phyloP scores from a whole-genome alignment of 2,113 vertebrate genomes.

The Cavia aperea region DNA sequence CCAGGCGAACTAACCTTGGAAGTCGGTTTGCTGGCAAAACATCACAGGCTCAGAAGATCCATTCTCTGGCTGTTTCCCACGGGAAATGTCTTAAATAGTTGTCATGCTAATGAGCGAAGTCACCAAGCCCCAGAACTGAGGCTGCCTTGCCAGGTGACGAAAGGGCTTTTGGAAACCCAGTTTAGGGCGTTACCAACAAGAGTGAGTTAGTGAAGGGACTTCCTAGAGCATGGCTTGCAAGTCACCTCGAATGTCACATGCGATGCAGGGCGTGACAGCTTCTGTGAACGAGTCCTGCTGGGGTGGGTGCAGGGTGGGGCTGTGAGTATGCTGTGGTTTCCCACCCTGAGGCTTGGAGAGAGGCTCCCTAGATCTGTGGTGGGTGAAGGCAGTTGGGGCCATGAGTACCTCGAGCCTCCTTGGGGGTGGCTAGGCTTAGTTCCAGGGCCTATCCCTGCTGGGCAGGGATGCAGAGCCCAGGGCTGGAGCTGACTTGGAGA shows the following conservation, averaged over 20 bases:
- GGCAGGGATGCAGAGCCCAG: neutral
- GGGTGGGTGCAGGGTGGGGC: neutral
- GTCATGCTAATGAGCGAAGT: neutral
- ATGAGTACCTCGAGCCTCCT: neutral
- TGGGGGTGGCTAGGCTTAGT: neutral
- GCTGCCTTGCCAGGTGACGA: neutral
- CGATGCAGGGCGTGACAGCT: neutral
- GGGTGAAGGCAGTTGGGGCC: neutral
- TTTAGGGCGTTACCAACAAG: neutral
- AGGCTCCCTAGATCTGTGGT: neutral
- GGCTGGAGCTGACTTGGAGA: neutral
- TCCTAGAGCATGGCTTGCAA: neutral
- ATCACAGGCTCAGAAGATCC: neutral
- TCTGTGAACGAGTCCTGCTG: neutral
- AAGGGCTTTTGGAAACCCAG: neutral
- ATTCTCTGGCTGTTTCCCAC: neutral
- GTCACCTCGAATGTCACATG: accelerated
- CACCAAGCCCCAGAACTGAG: neutral
- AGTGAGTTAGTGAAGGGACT: no score
- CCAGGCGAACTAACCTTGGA: neutral
- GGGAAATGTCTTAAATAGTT: neutral
- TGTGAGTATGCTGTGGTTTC: neutral
- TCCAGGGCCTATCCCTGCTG: neutral
- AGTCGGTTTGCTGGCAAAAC: no score
- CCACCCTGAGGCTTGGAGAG: neutral